Evolutionary conservation across 2,888 invertebrate species (phyloP).

Genomic region (Heterodera filipjevi): DNA sequence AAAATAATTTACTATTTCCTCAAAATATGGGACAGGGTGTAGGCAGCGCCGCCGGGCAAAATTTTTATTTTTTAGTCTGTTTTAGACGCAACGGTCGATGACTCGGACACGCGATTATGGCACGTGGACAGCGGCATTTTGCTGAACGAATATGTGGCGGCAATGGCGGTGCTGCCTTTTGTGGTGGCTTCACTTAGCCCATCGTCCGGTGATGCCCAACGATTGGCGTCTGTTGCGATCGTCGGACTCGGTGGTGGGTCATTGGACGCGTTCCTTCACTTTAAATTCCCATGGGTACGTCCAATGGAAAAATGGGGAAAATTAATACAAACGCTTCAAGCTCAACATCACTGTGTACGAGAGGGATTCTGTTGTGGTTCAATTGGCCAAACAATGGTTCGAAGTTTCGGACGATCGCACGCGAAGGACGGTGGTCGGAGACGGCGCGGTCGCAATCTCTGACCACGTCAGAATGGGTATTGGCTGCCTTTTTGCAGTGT

Average conservation of each 20-base stretch:
- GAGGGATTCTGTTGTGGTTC: slow-evolving; percentile 49
- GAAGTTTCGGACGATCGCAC: slow-evolving; percentile 46
- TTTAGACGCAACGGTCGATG: neutral
- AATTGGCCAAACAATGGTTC: slow-evolving; percentile 57
- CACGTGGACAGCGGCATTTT: slow-evolving; percentile 11
- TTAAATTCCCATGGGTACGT: slow-evolving; percentile 46
- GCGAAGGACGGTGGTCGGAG: slow-evolving; percentile 46
- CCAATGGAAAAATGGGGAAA: neutral
- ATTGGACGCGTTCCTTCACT: slow-evolving; percentile 57
- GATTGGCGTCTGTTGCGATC: neutral
- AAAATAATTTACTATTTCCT: no score
- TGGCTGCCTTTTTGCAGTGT: neutral
- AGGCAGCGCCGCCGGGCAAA: no score
- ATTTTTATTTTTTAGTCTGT: neutral
- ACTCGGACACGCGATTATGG: slow-evolving; percentile 37
- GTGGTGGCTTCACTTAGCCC: slow-evolving; percentile 1
- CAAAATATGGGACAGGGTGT: no score
- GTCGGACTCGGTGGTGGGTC: slow-evolving; percentile 59
- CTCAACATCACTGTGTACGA: slow-evolving; percentile 58
- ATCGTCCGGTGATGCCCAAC: neutral
- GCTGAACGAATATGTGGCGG: slow-evolving; percentile 28
- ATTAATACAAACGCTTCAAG: slow-evolving; percentile 34
- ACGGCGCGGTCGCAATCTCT: slow-evolving; percentile 52
- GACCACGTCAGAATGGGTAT: slow-evolving; percentile 44
- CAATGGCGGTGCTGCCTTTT: slow-evolving; percentile 25